phyloP scores from a whole-genome alignment of 2,113 vertebrate genomes.

The Python bivittatus region DNA sequence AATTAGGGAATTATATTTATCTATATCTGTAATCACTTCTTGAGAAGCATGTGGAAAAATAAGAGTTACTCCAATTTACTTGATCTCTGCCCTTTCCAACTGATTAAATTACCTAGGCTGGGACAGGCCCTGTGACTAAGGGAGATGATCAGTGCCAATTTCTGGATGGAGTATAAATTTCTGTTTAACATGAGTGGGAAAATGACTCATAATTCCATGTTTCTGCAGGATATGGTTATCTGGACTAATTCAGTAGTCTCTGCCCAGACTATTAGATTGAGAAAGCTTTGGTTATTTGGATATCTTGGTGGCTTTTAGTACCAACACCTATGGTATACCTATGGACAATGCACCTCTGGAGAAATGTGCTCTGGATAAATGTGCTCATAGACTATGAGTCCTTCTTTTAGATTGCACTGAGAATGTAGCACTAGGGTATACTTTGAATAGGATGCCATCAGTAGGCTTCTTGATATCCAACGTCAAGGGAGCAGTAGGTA shows the following conservation, averaged over 20 bases:
- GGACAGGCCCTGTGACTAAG: background rate
- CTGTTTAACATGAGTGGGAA: background rate
- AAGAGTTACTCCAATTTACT: background rate
- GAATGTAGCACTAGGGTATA: background rate
- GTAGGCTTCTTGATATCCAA: background rate
- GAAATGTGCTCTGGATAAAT: background rate
- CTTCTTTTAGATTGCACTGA: background rate
- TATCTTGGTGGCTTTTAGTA: background rate
- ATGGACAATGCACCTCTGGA: background rate
- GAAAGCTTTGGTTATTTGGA: background rate
- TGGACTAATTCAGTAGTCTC: background rate
- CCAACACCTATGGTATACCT: background rate
- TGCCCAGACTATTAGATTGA: background rate
- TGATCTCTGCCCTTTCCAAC: background rate
- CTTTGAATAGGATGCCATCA: background rate
- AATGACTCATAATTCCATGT: background rate
- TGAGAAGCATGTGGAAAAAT: slow-evolving; percentile 4
- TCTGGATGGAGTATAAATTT: background rate
- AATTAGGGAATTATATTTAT: slow-evolving; percentile 3
- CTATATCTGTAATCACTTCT: slow-evolving; percentile 30
- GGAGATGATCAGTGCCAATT: background rate
- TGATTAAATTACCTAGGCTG: background rate
- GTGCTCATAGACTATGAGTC: background rate
- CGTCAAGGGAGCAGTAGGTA: background rate
- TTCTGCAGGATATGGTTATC: background rate